Percentiles rank a stretch among this genome's conserved stretches.
phyloP scores from a whole-genome alignment of 2,113 vertebrate genomes.

The Urocolius indicus region DNA sequence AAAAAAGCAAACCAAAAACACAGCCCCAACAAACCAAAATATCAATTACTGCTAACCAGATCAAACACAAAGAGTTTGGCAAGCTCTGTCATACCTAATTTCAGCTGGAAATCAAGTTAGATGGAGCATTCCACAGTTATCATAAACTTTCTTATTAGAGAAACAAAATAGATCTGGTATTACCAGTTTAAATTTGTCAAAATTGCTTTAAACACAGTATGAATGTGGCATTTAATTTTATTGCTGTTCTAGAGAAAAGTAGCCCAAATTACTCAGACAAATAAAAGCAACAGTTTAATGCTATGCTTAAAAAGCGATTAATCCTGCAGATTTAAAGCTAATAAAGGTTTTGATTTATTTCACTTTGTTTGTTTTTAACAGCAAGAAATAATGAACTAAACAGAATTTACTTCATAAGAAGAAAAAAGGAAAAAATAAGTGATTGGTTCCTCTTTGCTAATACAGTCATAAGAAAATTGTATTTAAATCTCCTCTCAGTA shows the following conservation, averaged over 20 bases:
- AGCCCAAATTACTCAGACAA: not conserved
- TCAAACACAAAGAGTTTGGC: not conserved
- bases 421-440: not conserved
- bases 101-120: not conserved
- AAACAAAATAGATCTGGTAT: not conserved
- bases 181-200: not conserved
- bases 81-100: not conserved
- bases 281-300: not conserved
- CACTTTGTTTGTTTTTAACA: not conserved
- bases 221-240: not conserved
- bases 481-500: not conserved
- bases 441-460: not conserved
- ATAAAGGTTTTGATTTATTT: not conserved
- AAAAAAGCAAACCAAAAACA: not conserved
- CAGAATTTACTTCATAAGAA: not conserved
- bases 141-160: not conserved
- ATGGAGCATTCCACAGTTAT: not conserved
- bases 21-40: not conserved
- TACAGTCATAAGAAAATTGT: not conserved
- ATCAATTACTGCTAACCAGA: not conserved
- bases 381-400: not conserved
- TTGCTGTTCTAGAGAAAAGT: not conserved
- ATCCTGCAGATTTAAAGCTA: not conserved
- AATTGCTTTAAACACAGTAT: not conserved
- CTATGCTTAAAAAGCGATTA: not conserved